Evolutionary conservation across 2,888 invertebrate genomes (phyloP).

Genomic region (Agonopterix subpropinquella): DNA sequence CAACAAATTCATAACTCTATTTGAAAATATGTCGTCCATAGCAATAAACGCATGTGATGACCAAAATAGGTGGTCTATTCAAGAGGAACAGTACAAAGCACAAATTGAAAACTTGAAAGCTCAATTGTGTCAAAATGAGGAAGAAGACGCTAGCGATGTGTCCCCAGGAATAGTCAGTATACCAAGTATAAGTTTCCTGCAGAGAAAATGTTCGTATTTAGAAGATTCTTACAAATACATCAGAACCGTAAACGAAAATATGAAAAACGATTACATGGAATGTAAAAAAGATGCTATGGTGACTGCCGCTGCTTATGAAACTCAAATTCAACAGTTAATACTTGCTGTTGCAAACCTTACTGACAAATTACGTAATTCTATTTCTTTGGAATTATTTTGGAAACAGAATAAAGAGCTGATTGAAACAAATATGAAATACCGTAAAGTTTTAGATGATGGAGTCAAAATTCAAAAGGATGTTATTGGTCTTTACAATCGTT

Average conservation of each 20-base stretch:
- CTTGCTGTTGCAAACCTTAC: conserved; percentile 47
- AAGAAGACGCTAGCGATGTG: conserved; percentile 49
- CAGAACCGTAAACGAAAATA: conserved; percentile 68
- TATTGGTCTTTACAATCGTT: conserved; percentile 22
- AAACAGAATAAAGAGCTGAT: conserved; percentile 71
- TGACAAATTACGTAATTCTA: conserved; percentile 62
- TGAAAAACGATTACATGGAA: conserved; percentile 66
- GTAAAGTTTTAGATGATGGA: conserved; percentile 47
- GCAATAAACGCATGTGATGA: conserved; percentile 58
- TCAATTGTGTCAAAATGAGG: conserved; percentile 35
- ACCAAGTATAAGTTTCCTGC: conserved; percentile 30
- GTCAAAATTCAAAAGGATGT: conserved; percentile 27
- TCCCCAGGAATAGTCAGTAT: conserved; percentile 51
- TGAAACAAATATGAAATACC: conserved; percentile 68
- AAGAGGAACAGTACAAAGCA: conserved; percentile 62
- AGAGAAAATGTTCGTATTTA: conserved; percentile 61
- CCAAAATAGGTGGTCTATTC: conserved; percentile 54
- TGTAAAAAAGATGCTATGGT: conserved; percentile 61
- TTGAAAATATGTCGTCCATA: conserved; percentile 58
- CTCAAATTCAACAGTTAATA: conserved; percentile 57
- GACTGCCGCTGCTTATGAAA: conserved; percentile 51
- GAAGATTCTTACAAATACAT: conserved; percentile 59
- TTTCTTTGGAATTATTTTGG: conserved; percentile 64
- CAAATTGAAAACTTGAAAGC: conserved; percentile 56
- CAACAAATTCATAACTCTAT: conserved; percentile 55